These are phyloP conservation scores for Cyrtonyx montezumae DNA, from an alignment of 2,113 vertebrate species.

Conservation along the genomic window DNA sequence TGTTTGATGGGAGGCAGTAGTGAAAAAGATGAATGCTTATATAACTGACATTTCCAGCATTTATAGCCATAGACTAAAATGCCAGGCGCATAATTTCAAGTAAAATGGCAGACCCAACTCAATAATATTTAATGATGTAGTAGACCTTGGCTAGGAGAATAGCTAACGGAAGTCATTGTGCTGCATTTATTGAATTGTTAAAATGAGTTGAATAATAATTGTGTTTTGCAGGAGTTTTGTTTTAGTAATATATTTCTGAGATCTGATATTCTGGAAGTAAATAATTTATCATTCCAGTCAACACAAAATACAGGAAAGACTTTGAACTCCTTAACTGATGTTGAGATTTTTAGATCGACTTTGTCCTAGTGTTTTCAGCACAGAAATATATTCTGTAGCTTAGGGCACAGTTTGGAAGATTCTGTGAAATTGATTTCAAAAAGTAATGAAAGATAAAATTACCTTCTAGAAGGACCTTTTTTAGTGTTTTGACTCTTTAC, in stretches of 20 bases:
- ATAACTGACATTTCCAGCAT: constrained; percentile 80
- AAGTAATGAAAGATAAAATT: neutral
- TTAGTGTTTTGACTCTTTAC: neutral
- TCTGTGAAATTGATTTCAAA: constrained; percentile 9
- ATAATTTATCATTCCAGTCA: constrained; percentile 16
- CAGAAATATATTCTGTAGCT: constrained; percentile 1
- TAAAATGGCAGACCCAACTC: constrained; percentile 79
- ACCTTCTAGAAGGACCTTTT: neutral
- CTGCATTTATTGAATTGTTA: constrained; percentile 72
- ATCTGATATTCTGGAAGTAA: neutral
- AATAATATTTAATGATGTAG: constrained; percentile 81
- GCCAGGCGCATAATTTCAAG: constrained; percentile 78
- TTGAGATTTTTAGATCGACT: neutral
- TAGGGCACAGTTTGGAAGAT: neutral
- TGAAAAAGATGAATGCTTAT: constrained; percentile 79
- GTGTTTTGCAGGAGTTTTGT: constrained; percentile 51
- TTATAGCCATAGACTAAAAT: constrained; percentile 77
- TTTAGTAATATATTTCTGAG: constrained; percentile 57
- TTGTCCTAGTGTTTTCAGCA: neutral
- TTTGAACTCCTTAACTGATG: neutral
- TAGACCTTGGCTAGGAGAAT: constrained; percentile 48
- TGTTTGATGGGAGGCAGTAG: constrained; percentile 75
- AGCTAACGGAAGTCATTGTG: constrained; percentile 66
- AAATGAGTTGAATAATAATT: constrained; percentile 64
- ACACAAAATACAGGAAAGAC: neutral